Conservation (phyloP, 1,140 invertebrate genomes). For the Leucophenga varia region DNA sequence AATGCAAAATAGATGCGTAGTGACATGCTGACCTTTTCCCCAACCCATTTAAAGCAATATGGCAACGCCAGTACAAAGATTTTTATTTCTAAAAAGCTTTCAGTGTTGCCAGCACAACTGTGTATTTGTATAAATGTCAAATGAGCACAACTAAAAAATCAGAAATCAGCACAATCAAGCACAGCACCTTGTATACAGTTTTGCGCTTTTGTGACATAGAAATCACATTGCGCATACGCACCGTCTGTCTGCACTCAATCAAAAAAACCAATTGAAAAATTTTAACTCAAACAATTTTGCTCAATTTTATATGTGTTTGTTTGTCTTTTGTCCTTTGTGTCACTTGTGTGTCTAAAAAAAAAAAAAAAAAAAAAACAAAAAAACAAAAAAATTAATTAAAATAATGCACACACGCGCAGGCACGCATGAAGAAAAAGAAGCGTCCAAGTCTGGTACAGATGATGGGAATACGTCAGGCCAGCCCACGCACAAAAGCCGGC, state of each 20-base stretch:
- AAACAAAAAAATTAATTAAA: neutral
- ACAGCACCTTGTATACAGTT: too few relatives aligned
- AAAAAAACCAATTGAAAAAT: too few relatives aligned
- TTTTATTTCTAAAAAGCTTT: conserved; percentile 17
- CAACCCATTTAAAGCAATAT: conserved; percentile 57
- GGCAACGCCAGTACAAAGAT: conserved; percentile 48
- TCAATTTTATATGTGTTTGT: conserved; percentile 2
- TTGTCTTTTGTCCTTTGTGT: conserved; percentile 23
- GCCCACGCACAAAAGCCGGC: conserved; percentile 77
- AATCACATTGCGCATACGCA: too few relatives aligned
- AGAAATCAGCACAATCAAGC: too few relatives aligned
- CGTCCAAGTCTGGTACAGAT: conserved; percentile 78
- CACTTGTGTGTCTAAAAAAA: conserved; percentile 21
- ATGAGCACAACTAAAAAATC: too few relatives aligned
- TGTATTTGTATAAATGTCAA: conserved; percentile 8
- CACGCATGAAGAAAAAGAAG: conserved; percentile 70
- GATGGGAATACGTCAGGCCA: conserved; percentile 74
- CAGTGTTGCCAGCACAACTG: neutral
- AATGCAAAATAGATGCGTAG: conserved; percentile 29
- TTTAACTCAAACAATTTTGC: conserved; percentile 2
- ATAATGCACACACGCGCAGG: conserved; percentile 48
- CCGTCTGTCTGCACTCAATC: too few relatives aligned
- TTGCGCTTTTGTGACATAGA: too few relatives aligned
- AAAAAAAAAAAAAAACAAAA: conserved; percentile 23
- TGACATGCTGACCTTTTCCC: conserved; percentile 55